phyloP scores from a whole-genome alignment of 2,888 invertebrate genomes.

The Drosophila pseudotakahashii region DNA sequence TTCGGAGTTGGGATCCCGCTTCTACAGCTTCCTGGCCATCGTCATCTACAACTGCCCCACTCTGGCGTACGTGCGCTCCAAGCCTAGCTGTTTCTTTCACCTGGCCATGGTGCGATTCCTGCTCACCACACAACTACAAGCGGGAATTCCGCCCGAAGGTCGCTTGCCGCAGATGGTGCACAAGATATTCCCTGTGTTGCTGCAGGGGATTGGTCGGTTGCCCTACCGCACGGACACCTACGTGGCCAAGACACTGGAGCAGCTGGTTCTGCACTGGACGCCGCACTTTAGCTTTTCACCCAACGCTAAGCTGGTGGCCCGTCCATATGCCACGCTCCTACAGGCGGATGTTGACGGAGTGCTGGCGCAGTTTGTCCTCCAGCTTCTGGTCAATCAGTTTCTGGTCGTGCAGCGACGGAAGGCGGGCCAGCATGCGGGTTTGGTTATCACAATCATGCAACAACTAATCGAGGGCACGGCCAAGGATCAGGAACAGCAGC shows the following conservation, averaged over 20 bases:
- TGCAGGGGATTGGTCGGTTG: conserved; percentile 85
- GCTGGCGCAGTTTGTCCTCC: conserved; percentile 78
- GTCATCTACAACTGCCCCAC: conserved; percentile 83
- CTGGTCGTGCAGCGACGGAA: conserved; percentile 81
- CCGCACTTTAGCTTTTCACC: conserved; percentile 81
- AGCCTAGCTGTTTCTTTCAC: conserved; percentile 85
- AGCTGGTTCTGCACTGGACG: conserved; percentile 85
- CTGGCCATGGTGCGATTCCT: conserved; percentile 85
- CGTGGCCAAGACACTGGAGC: conserved; percentile 84
- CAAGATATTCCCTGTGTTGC: conserved; percentile 85
- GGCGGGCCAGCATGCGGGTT: conserved; percentile 77
- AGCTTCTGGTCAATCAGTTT: conserved; percentile 79
- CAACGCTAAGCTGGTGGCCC: conserved; percentile 80
- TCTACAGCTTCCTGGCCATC: conserved; percentile 83
- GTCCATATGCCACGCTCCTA: conserved; percentile 80
- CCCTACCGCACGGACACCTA: conserved; percentile 85
- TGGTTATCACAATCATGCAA: conserved; percentile 81
- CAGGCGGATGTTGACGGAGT: conserved; percentile 71
- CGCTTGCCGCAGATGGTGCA: conserved; percentile 85
- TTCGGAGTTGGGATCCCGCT: conserved; percentile 78
- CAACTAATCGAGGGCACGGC: conserved; percentile 62
- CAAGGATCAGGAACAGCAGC: conserved; percentile 48
- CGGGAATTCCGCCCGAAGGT: conserved; percentile 84
- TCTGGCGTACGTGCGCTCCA: conserved; percentile 81
- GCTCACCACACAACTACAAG: conserved; percentile 85